Evolutionary conservation across 2,888 invertebrate genomes (phyloP), one percentile per base, ranked within the genome.

Genomic region (Beris chalybata): DNA sequence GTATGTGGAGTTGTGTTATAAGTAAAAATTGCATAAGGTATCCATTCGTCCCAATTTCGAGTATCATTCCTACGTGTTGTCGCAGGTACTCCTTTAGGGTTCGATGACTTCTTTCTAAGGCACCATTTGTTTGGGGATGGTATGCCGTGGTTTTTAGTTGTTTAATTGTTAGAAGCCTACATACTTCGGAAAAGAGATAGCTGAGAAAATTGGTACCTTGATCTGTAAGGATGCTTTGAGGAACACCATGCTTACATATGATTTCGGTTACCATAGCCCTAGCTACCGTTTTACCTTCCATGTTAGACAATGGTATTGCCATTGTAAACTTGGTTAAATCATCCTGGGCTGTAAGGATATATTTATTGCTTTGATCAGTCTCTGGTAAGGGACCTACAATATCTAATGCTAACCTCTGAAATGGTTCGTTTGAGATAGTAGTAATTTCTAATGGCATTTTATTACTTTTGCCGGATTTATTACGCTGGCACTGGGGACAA

Each of bases 121-220:
- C 72, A 38, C 75, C 76, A 65, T 76, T 74, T 4, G 72, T 71
- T 71, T 76, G 75, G 13, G 76, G 75, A 63, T 74, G 74, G 61
- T 76, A 77, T 9, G 75, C 71, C 32, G 72, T 74, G 7, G 72
- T 69, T 30, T 65, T 69, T n/a, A 74, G 61, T 43, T 76, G 72
- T 70, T 74, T 75, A 4, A 74, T 73, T 71, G 74, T 72, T 50
- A 77, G 72, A 31, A 76, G 52, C 68, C 74, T 74, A 12, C 68
- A 70, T 43, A 76, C 38, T 71, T 77, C 71, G 71, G 74, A 73
- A 3, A 78, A 67, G 53, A 77, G 29, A 5, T 76, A 69, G 3
- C 76, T 75, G 5, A 70, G 75, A 67, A 79, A 79, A 61, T 79
- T 73, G 9, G 74, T 72, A 3, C 77, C 80, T 73, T 77, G 75